These are phyloP conservation scores for Holocentrus rufus DNA, from an alignment of 2,797 vertebrate species.

Conservation along the genomic window DNA sequence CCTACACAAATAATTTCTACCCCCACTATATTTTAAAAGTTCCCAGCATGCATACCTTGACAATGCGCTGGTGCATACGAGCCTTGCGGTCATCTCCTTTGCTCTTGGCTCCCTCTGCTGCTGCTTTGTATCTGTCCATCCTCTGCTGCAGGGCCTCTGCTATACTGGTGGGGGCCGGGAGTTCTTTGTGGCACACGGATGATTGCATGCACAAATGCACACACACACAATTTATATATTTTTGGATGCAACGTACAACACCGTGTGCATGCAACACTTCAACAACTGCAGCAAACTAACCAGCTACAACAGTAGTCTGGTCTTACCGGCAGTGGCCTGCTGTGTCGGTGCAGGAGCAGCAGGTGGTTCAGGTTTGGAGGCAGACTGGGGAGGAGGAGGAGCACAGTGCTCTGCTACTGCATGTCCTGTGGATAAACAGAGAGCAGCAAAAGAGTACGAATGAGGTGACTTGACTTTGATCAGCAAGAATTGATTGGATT, in stretches of 20 bases:
- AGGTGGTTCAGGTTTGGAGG: constrained; percentile 58
- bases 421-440: constrained; percentile 63
- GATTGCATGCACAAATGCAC: constrained; percentile 1
- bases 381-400: constrained; percentile 62
- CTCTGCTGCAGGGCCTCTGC: constrained; percentile 90
- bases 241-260: too few relatives aligned
- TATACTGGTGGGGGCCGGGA: constrained; percentile 82
- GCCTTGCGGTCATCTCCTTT: constrained; percentile 92
- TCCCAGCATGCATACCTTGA: constrained; percentile 81
- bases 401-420: constrained; percentile 46
- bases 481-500: background rate
- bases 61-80: constrained; percentile 92
- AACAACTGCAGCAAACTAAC: background rate
- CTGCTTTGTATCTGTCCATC: constrained; percentile 88
- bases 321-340: constrained; percentile 69
- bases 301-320: background rate
- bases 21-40: background rate
- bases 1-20: background rate
- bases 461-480: background rate
- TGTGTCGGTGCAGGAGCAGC: constrained; percentile 57
- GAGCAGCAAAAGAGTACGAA: background rate
- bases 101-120: constrained; percentile 86
- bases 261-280: constrained; percentile 6
- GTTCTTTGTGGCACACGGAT: constrained; percentile 45
- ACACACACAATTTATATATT: background rate